Conservation (phyloP, 1,140 invertebrate genomes). For the Acyrthosiphon pisum region DNA sequence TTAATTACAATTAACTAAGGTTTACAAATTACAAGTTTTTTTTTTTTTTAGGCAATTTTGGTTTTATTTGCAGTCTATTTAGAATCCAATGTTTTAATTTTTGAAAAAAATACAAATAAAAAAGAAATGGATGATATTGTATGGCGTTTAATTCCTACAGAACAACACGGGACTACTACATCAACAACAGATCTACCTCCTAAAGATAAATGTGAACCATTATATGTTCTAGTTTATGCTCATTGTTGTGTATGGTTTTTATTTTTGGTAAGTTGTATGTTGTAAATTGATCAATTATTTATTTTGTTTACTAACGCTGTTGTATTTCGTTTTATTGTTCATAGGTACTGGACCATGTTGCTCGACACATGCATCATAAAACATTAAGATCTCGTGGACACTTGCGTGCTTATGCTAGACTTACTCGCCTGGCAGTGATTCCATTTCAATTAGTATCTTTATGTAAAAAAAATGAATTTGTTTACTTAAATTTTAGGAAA, state of each 20-base stretch:
- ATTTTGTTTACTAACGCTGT: background rate
- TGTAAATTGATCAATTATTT: background rate
- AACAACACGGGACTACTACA: background rate
- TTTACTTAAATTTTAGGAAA: background rate
- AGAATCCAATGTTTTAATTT: background rate
- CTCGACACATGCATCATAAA: slow-evolving; percentile 29
- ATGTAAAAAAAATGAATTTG: slow-evolving; percentile 6
- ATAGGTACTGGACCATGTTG: slow-evolving; percentile 46
- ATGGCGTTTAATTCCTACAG: background rate
- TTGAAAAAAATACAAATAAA: background rate
- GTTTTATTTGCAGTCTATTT: background rate
- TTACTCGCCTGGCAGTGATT: slow-evolving; percentile 26
- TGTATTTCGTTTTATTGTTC: background rate
- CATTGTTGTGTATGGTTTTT: slow-evolving; percentile 47
- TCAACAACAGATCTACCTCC: background rate
- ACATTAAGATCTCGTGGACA: slow-evolving; percentile 47
- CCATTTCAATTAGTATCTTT: slow-evolving; percentile 52
- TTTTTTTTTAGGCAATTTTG: slow-evolving; percentile 24
- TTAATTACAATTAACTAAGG: too few relatives aligned
- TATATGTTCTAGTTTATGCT: slow-evolving; percentile 42
- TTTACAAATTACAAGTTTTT: background rate
- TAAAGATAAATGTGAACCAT: slow-evolving; percentile 51
- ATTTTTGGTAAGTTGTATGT: slow-evolving; percentile 35
- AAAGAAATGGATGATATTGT: slow-evolving; percentile 32
- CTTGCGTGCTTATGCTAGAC: slow-evolving; percentile 17